Evolutionary conservation across 1,140 invertebrate species (phyloP).

Genomic region (Episyrphus balteatus): DNA sequence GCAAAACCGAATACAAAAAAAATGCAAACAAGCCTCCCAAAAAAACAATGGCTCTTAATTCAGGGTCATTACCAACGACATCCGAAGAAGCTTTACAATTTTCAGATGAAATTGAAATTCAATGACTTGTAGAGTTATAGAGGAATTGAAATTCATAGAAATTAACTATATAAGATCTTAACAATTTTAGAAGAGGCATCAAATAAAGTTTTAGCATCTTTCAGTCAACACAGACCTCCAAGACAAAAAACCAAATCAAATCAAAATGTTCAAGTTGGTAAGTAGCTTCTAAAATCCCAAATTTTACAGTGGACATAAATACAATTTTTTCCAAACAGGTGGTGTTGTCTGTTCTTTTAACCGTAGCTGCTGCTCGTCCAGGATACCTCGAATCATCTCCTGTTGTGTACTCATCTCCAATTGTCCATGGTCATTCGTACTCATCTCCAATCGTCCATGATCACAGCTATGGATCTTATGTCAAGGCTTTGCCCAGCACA

Average conservation of each 20-base stretch:
- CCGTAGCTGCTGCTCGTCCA: constrained; percentile 43
- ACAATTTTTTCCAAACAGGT: constrained; percentile 28
- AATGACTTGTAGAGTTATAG: no score
- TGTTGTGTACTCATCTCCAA: constrained; percentile 20
- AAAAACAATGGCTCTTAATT: no score
- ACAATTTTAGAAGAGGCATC: no score
- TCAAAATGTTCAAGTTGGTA: constrained; percentile 39
- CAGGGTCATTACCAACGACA: no score
- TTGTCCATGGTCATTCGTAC: constrained; percentile 23
- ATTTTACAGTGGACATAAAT: neutral
- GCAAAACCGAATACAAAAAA: no score
- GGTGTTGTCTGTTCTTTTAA: constrained; percentile 48
- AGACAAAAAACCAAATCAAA: constrained; percentile 16
- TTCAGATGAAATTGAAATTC: no score
- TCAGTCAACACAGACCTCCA: constrained; percentile 34
- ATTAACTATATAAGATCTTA: no score
- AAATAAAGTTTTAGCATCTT: constrained; percentile 6
- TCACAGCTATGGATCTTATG: constrained; percentile 14
- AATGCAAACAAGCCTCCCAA: no score
- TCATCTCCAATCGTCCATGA: constrained; percentile 26
- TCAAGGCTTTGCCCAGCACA: constrained; percentile 30
- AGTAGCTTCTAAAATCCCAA: constrained; percentile 3
- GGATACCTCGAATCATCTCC: constrained; percentile 22
- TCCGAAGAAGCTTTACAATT: no score
- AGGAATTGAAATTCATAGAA: no score